These are phyloP conservation scores for Wasmannia auropunctata DNA, from an alignment of 1,140 invertebrate genomes.

Conservation along the genomic window DNA sequence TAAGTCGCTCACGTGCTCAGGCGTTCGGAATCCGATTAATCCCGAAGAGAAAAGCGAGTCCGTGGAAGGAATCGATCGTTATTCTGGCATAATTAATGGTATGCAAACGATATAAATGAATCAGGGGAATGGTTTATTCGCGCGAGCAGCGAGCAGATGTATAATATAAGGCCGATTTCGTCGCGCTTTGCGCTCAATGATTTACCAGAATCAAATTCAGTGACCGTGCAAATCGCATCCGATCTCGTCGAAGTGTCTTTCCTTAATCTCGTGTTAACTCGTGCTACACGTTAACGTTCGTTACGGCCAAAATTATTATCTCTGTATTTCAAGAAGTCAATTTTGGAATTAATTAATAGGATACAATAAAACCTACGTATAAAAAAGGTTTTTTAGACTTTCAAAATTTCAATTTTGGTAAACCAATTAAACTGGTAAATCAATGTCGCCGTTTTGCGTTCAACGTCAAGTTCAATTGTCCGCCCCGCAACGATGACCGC, in stretches of 20 bases:
- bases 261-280: conserved; percentile 57
- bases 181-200: conserved; percentile 45
- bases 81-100: conserved; percentile 67
- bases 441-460: not conserved
- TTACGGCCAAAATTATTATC: conserved; percentile 24
- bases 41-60: not conserved
- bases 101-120: conserved; percentile 71
- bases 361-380: not conserved
- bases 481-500: not conserved
- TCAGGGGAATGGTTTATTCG: conserved; percentile 65
- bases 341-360: not conserved
- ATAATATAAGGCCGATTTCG: conserved; percentile 62
- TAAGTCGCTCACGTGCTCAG: not conserved
- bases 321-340: not conserved
- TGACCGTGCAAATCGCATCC: conserved; percentile 41
- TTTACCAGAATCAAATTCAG: conserved; percentile 64
- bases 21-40: conserved; percentile 45
- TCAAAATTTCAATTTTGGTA: not conserved
- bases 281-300: not conserved
- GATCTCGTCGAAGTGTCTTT: conserved; percentile 34
- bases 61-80: conserved; percentile 60
- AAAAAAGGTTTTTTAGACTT: not conserved
- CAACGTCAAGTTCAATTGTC: not conserved
- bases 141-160: conserved; percentile 55
- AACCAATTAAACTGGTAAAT: too few species aligned